Conservation (phyloP, 2,797 vertebrate genomes). For the Echeneis naucrates region DNA sequence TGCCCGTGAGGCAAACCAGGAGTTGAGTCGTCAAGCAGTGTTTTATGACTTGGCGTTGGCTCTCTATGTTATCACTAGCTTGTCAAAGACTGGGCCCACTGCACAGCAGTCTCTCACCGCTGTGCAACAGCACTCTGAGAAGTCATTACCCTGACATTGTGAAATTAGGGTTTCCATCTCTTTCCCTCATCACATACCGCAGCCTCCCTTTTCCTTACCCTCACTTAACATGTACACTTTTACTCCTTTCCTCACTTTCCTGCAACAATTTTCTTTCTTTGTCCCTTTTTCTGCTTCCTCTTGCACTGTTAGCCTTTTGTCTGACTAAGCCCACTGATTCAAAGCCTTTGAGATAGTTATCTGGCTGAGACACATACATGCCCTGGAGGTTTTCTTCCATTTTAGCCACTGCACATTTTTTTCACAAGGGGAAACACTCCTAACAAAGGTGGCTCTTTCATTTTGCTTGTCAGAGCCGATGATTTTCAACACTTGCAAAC, state of each 20-base stretch:
- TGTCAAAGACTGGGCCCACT: conserved; percentile 66
- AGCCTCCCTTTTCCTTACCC: neutral
- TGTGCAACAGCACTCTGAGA: conserved; percentile 46
- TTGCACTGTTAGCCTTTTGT: conserved; percentile 65
- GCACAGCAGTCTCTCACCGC: conserved; percentile 69
- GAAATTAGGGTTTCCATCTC: conserved; percentile 58
- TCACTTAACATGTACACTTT: conserved; percentile 21
- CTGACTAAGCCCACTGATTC: conserved; percentile 77
- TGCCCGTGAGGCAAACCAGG: conserved; percentile 49
- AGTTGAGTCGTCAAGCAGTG: conserved; percentile 25
- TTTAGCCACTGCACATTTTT: conserved; percentile 66
- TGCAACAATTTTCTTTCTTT: conserved; percentile 29
- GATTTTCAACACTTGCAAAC: conserved; percentile 55
- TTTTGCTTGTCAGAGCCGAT: conserved; percentile 26
- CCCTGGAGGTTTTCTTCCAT: conserved; percentile 58
- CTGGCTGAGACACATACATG: conserved; percentile 70
- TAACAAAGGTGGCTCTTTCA: conserved; percentile 73
- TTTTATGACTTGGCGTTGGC: conserved; percentile 51
- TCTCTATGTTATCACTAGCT: conserved; percentile 69
- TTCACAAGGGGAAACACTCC: conserved; percentile 57
- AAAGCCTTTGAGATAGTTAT: conserved; percentile 79
- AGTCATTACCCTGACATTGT: conserved; percentile 61
- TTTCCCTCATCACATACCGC: conserved; percentile 13
- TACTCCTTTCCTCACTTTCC: conserved; percentile 10
- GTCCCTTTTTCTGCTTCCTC: conserved; percentile 45